phyloP scores from a whole-genome alignment of 2,888 invertebrate species.

The Nomada flava region DNA sequence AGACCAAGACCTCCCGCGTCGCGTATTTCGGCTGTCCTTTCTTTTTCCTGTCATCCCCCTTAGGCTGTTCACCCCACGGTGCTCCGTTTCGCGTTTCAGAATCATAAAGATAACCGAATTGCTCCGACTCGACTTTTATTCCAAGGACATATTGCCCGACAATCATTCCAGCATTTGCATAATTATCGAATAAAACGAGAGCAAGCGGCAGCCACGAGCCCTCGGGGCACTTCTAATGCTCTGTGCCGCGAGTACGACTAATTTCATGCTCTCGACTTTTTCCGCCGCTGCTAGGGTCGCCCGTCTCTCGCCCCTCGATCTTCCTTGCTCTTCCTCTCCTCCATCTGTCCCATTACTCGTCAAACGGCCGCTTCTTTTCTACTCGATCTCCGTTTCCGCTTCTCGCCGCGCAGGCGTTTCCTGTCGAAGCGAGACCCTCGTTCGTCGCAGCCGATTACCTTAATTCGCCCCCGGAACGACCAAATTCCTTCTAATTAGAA shows the following conservation, averaged over 20 bases:
- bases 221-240: conserved; percentile 66
- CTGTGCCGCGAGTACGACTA: conserved; percentile 74
- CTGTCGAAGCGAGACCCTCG: conserved; percentile 47
- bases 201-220: conserved; percentile 43
- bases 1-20: conserved; percentile 25
- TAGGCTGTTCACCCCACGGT: conserved; percentile 57
- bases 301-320: conserved; percentile 13
- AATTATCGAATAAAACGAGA: conserved; percentile 83
- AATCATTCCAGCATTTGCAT: conserved; percentile 84
- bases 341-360: conserved; percentile 31
- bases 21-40: conserved; percentile 21
- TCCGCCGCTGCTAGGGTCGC: conserved; percentile 51
- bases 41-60: conserved; percentile 33
- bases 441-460: conserved; percentile 70
- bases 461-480: conserved; percentile 61
- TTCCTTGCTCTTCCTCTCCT: not conserved
- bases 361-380: conserved; percentile 8
- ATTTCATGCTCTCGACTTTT: conserved; percentile 77
- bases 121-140: conserved; percentile 81
- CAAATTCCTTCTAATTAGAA: conserved; percentile 80
- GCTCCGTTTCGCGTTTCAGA: conserved; percentile 68
- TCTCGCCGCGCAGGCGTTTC: conserved; percentile 26
- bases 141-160: conserved; percentile 83
- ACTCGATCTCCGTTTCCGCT: conserved; percentile 26
- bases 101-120: conserved; percentile 84